Base-by-base conservation (phyloP, 2,888 invertebrate species). In the Stenchaetothrips biformis region DNA sequence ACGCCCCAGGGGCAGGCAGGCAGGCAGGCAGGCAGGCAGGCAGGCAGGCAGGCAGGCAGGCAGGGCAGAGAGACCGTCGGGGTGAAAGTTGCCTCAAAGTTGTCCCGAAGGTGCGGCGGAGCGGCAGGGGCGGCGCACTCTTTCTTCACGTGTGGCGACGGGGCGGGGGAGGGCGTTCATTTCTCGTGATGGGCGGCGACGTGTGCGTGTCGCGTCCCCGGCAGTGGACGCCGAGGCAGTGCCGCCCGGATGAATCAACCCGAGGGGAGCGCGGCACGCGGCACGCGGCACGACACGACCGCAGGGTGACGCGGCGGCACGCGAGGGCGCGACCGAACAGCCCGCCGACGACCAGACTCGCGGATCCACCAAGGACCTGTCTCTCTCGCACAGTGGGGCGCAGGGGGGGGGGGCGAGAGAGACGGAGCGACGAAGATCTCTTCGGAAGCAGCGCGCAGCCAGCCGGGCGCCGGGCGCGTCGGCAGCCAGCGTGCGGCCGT, bases 141-240 rank as follows among this genome's bases (percentile, higher is more conserved):
- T 18, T 18, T 13, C 53, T 18, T 18, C 53, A 18, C 13, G 53
- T 53, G 53, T 18, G 53, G 4, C 53, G 53, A 13, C 18, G 53
- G 16, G 67, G 21, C 21, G 67, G 67, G 25, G 21, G 67, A 25
- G 7, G 21, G n/a, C 67, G 37, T 37, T 74, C 67, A 74, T 74
- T 74, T 74, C 67, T 74, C 25, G 21, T 74, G 67, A 74, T 74
- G 67, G 67, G 67, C 67, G n/a, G 62, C 62, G 67, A 74, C 67
- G 25, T 6, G 67, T 21, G 67, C 67, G 67, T 74, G 67, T 53
- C 53, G 53, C 13, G 9, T 21, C 18, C 67, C 53, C 53, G 53
- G 13, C 67, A 21, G 67, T 74, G 13, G 59, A 67, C 9, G 53
- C 67, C 67, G 67, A 4, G 37, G 59, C 59, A 16, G 13, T 18